Evolutionary conservation across 2,113 vertebrate genomes (phyloP).

Genomic region (Procavia capensis): DNA sequence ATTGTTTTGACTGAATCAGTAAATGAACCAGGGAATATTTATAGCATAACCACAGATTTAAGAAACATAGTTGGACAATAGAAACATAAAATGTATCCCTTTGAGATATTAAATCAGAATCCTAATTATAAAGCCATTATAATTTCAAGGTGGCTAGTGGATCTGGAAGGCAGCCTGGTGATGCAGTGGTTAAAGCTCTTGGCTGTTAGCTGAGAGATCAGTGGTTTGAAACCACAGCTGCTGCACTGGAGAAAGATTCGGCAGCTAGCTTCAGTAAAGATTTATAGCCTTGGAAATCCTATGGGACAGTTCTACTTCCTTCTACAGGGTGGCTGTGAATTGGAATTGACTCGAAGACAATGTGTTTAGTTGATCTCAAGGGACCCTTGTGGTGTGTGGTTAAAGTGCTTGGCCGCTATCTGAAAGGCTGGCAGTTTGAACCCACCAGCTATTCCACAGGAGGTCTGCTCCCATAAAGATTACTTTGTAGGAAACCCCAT

Average conservation of each 20-base stretch:
- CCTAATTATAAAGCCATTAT: not conserved
- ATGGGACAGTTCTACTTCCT: not conserved
- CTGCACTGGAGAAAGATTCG: too few relatives aligned
- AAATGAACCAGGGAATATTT: not conserved
- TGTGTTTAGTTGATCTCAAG: not conserved
- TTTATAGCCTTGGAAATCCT: not conserved
- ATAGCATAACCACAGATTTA: not conserved
- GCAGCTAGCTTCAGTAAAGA: too few relatives aligned
- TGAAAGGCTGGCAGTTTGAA: not conserved
- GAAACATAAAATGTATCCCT: not conserved
- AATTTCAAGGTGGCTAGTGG: not conserved
- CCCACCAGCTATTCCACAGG: too few relatives aligned
- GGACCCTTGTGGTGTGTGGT: not conserved
- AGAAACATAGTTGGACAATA: not conserved
- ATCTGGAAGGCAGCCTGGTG: not conserved
- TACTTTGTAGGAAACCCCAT: not conserved
- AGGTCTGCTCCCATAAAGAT: not conserved
- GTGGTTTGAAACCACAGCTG: not conserved
- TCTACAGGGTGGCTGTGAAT: not conserved
- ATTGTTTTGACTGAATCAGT: not conserved
- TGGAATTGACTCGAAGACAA: not conserved
- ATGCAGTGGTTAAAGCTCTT: not conserved
- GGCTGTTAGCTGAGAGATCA: not conserved
- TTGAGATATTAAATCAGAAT: slow-evolving; percentile 24
- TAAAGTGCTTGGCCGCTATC: not conserved